These are phyloP conservation scores for Rotaria magnacalcarata DNA, from an alignment of 2,888 invertebrate genomes.

Conservation along the genomic window DNA sequence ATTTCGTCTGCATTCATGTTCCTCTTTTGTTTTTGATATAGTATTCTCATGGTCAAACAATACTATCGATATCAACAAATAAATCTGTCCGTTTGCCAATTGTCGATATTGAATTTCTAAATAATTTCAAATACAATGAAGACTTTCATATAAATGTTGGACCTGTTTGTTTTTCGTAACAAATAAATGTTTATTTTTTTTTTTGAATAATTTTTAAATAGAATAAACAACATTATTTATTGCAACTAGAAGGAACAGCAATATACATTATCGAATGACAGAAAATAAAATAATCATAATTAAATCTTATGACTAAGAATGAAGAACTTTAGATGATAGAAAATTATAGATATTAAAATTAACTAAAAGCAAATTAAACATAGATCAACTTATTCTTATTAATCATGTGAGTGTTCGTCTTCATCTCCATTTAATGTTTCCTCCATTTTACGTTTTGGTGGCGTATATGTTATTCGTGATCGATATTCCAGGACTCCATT, in stretches of 20 bases:
- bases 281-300: neutral
- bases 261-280: neutral
- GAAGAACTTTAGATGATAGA: neutral
- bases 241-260: neutral
- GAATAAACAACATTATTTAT: constrained; percentile 10
- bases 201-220: neutral
- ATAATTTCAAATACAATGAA: neutral
- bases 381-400: neutral
- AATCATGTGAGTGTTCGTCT: neutral
- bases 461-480: neutral
- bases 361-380: neutral
- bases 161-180: neutral
- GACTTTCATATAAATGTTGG: neutral
- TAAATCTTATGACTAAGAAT: neutral
- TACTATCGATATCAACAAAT: neutral
- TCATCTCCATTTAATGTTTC: neutral
- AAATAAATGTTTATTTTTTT: neutral
- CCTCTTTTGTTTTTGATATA: neutral
- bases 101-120: neutral
- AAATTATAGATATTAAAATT: neutral
- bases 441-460: neutral
- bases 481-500: neutral
- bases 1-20: too few relatives aligned
- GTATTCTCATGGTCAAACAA: neutral
- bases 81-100: constrained; percentile 5